Evolutionary conservation across 2,113 vertebrate genomes (phyloP).

Genomic region (Rynchops niger): DNA sequence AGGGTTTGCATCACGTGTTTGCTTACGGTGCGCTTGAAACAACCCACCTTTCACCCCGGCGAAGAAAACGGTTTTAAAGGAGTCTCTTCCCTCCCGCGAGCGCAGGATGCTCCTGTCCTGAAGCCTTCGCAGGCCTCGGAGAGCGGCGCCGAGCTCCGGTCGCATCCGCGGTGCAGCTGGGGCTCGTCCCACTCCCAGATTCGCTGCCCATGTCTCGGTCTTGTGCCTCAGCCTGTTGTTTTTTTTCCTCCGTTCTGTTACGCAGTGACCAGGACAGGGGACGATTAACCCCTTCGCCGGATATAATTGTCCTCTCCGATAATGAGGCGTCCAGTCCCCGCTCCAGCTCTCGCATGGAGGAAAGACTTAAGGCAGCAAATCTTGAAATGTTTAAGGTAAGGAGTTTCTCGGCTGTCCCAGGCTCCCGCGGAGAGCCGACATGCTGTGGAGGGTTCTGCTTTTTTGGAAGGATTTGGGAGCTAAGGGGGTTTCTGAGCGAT

Average conservation of each 20-base stretch:
- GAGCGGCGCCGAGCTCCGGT: background rate
- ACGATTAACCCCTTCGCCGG: constrained; percentile 89
- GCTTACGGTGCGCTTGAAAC: background rate
- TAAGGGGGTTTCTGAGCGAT: background rate
- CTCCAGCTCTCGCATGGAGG: constrained; percentile 87
- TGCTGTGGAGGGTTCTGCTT: background rate
- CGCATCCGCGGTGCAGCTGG: rapidly evolving
- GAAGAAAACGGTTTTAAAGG: background rate
- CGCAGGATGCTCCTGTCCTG: background rate
- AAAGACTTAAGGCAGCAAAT: constrained; percentile 88
- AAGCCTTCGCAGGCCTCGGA: rapidly evolving
- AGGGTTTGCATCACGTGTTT: background rate
- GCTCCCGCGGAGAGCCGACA: rapidly evolving
- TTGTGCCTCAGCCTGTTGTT: background rate
- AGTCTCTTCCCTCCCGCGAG: background rate
- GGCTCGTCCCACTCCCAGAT: background rate
- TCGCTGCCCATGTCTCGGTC: background rate
- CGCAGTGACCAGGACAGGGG: constrained; percentile 85
- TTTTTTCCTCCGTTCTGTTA: background rate
- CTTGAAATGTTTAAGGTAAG: constrained; percentile 95
- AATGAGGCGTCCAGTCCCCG: constrained; percentile 96
- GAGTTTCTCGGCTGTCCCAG: background rate
- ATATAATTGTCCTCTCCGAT: constrained; percentile 95
- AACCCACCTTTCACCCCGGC: background rate
- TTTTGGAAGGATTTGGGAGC: background rate